Evolutionary conservation across 2,888 invertebrate genomes (phyloP).

Genomic region (Copidosoma aretas): DNA sequence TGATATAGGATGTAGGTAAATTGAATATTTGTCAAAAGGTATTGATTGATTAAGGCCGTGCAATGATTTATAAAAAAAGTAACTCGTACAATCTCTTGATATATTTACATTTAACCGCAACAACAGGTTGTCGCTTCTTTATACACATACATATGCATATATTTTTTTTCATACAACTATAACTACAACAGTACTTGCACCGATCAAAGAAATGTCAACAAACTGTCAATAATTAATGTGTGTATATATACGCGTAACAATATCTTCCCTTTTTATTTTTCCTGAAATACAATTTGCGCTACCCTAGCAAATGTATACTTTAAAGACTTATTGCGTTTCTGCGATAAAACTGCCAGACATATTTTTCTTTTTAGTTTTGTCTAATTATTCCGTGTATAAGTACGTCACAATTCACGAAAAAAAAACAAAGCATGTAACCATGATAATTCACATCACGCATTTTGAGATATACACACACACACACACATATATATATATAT

Average conservation of each 20-base stretch:
- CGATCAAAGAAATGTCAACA: no score
- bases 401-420: slow-evolving; percentile 22
- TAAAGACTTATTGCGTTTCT: slow-evolving; percentile 26
- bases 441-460: neutral
- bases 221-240: no score
- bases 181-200: no score
- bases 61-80: slow-evolving; percentile 30
- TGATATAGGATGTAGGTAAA: slow-evolving; percentile 38
- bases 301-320: slow-evolving; percentile 10
- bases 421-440: slow-evolving; percentile 17
- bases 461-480: no score
- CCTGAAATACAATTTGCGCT: slow-evolving; percentile 15
- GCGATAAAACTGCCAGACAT: slow-evolving; percentile 27
- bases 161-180: no score
- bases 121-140: no score
- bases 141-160: no score
- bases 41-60: slow-evolving; percentile 34
- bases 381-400: slow-evolving; percentile 24
- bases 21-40: slow-evolving; percentile 21
- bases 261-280: no score
- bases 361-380: slow-evolving; percentile 14
- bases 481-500: no score
- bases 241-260: no score
- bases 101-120: no score
- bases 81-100: no score